Base-by-base conservation (phyloP, 2,113 vertebrate genomes). In the Gallinago paraguaiae region DNA sequence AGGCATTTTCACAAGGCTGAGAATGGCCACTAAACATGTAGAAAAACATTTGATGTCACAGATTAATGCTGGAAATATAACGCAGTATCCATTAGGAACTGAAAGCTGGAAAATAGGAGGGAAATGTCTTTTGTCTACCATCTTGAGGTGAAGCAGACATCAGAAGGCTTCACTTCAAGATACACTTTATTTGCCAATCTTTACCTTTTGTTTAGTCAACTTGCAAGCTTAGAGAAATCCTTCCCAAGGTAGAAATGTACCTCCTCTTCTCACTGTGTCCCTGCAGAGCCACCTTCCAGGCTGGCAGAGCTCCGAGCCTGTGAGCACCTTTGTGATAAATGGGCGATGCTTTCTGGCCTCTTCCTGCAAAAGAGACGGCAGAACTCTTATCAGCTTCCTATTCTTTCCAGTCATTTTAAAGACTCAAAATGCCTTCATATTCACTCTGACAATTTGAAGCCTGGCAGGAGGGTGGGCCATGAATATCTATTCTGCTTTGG, bases 41-140 rank as follows among this genome's bases (percentile, higher is more conserved):
- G 27, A 11, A 67, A 51, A 14, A 2, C 53, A 81, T 28, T 25
- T 31, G 54, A 39, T 16, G 39, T 19, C 50, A 17, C 1, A 1
- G 41, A 74, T 5, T 5, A 72, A 56, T 9, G 12, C 16, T 60
- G 59, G 37, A 28, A 83, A 10, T 11, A 25, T 24, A 20, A 67
- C 0, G 0, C 28, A 27, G 13, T 9, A 27, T 13, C 12, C 33
- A 15, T 1, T 14, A 31, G 48, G 23, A 59, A 61, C 20, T 37
- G 14, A 11, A 28, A 77, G 24, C 11, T 77, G 77, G 46, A 84
- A 68, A 71, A 80, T 6, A 28, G 37, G 37, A 83, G 20, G 17
- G 14, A 46, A 74, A 48, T 8, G 17, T 48, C 69, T 61, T 57
- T 35, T 1, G 1, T 39, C 48, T 39, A 51, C 43, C n/a, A 54